Conservation (phyloP, 2,888 invertebrate species). For the Oxytorus armatus region DNA sequence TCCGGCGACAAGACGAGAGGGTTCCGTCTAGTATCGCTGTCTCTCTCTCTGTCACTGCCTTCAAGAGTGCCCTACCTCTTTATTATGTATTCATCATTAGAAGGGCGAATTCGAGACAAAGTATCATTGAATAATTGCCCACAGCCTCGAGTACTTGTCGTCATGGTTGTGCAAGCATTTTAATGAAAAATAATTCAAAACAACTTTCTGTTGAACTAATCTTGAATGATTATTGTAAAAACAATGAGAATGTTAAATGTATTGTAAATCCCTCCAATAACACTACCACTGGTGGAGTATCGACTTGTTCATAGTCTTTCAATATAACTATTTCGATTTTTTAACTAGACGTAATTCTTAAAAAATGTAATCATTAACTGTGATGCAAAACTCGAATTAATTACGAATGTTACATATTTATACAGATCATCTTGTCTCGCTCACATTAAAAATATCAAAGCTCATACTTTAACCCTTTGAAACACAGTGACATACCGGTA, state of each 20-base stretch:
- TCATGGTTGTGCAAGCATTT: neutral
- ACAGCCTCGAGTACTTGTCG: neutral
- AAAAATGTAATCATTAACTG: too few species aligned
- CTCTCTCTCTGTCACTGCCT: slow-evolving; percentile 5
- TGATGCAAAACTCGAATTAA: too few species aligned
- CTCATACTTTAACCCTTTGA: too few species aligned
- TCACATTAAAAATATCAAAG: too few species aligned
- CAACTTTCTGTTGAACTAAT: neutral
- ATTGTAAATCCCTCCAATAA: neutral
- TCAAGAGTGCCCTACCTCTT: neutral
- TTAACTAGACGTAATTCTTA: too few species aligned
- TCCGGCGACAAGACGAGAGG: slow-evolving; percentile 62
- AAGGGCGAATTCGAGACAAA: slow-evolving; percentile 24
- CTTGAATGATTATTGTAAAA: neutral
- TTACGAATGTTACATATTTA: too few species aligned
- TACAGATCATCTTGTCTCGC: too few species aligned
- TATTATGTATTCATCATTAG: slow-evolving; percentile 47
- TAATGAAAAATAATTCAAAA: neutral
- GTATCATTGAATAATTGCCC: neutral
- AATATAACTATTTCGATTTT: too few species aligned
- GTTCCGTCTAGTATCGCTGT: slow-evolving; percentile 54
- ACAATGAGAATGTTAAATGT: neutral
- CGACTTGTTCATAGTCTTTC: too few species aligned
- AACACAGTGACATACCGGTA: too few species aligned
- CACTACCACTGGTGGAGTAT: too few species aligned